Conservation (phyloP, 2,797 vertebrate genomes). For the Microctenopoma lineatum region DNA sequence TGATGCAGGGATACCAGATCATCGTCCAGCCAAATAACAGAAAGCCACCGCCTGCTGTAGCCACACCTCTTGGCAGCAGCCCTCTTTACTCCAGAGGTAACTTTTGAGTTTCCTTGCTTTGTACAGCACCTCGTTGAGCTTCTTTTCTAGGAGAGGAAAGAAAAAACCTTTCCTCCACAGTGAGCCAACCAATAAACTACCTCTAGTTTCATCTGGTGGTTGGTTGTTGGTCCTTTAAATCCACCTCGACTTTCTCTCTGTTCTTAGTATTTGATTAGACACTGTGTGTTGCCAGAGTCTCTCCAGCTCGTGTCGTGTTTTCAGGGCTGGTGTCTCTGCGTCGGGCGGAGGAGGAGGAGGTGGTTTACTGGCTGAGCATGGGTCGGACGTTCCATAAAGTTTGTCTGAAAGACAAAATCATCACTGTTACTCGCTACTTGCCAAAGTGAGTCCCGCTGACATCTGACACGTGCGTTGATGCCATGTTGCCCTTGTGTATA, state of each 20-base stretch:
- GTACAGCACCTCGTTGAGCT: neutral
- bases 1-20: conserved; percentile 99
- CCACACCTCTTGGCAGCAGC: conserved; percentile 94
- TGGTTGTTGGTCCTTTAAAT: too few relatives aligned
- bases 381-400: conserved; percentile 98
- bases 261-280: neutral
- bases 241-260: too few relatives aligned
- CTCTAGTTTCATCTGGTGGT: too few relatives aligned
- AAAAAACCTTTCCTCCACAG: too few relatives aligned
- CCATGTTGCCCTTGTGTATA: neutral
- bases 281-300: too few relatives aligned
- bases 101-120: neutral
- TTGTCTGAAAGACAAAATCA: conserved; percentile 96
- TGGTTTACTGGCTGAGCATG: conserved; percentile 97
- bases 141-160: too few relatives aligned
- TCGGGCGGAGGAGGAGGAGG: conserved; percentile 90
- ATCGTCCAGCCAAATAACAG: conserved; percentile 92
- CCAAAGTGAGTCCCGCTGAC: conserved; percentile 89
- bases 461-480: neutral
- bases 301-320: neutral
- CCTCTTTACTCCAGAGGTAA: conserved; percentile 94
- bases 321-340: conserved; percentile 93
- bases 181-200: too few relatives aligned
- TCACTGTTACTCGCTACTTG: conserved; percentile 96
- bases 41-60: conserved; percentile 81